Evolutionary conservation across 2,888 invertebrate genomes (phyloP), one percentile per base, ranked within the genome.

Genomic region (Scelioninae gen. 1): DNA sequence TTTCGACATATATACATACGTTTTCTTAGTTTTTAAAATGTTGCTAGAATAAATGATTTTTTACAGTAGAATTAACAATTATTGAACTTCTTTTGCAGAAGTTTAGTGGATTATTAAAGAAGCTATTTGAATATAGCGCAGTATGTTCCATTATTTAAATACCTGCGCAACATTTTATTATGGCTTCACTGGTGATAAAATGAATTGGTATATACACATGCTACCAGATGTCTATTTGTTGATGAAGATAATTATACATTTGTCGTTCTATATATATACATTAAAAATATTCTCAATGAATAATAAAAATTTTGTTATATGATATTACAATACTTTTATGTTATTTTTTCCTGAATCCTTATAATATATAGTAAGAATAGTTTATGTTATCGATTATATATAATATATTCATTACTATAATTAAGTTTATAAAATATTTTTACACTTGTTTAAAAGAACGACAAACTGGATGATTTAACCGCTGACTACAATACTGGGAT

Each of bases 101-200:
- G 91, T 82, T 89, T 92, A 86, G 92, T 92, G 71, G 92, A 92
- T 87, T 92, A 92, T 86, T 92, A 87, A 91, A 66, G 69, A 69
- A 51, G 23, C 23, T 38, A 32, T 47, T 16, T 75, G 23, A 32
- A 40, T 47, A 55, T 13, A 23, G 45, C 11, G 56, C 38, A 55
- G 47, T 9, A 34, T 66, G 60, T 75, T 71, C 53, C 60, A 72
- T 23, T 66, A 60, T 43, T 60, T 60, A 79, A 31, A 68, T 9
- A n/a, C 49, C 63, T 63, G 55, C 56, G 69, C 49, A 23, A 23
- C 31, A 69, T 29, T 43, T 60, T 74, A 32, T 74, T 10, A 47
- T 63, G 15, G 40, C 34, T 62, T 69, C 45, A 38, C 71, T 78
- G 72, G 77, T 82, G 90, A 7, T 34, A 34, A n/a, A n/a, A n/a